phyloP scores from a whole-genome alignment of 2,797 vertebrate genomes.

The Diplodus puntazzo region DNA sequence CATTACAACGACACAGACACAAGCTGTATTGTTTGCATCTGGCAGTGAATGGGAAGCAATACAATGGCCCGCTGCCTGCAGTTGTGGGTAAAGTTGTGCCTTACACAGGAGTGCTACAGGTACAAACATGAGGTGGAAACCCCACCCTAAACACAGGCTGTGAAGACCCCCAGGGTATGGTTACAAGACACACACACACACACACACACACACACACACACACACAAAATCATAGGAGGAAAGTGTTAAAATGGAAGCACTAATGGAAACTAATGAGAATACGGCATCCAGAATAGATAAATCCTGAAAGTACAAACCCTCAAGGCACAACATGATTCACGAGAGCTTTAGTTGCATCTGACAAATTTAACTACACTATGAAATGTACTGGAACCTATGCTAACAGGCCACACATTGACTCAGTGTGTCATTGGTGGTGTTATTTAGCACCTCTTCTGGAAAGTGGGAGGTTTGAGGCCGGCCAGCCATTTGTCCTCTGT shows the following conservation, averaged over 20 bases:
- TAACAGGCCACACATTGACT: conserved; percentile 32
- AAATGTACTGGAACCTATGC: conserved; percentile 30
- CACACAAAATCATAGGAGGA: conserved; percentile 10
- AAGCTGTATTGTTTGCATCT: conserved; percentile 67
- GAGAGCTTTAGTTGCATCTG: conserved; percentile 13
- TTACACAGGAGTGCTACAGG: conserved; percentile 57
- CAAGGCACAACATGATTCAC: conserved; percentile 19
- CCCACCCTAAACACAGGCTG: conserved; percentile 55
- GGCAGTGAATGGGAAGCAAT: conserved; percentile 49
- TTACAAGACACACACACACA: conserved; percentile 4
- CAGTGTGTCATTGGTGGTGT: conserved; percentile 29
- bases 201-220: neutral
- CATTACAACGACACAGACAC: conserved; percentile 76
- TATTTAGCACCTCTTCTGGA: conserved; percentile 61
- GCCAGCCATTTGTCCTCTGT: conserved; percentile 61
- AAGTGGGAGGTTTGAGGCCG: conserved; percentile 39
- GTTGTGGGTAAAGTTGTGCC: conserved; percentile 54
- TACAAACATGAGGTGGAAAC: conserved; percentile 67
- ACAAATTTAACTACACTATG: conserved; percentile 19
- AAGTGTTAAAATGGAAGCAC: conserved; percentile 20
- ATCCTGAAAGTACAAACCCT: conserved; percentile 15
- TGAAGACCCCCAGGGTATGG: conserved; percentile 46
- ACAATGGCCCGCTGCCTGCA: conserved; percentile 55
- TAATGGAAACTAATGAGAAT: conserved; percentile 9
- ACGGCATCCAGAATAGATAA: conserved; percentile 4